These are phyloP conservation scores for Rhinichthys klamathensis DNA, from an alignment of 2,113 vertebrate genomes.

Conservation along the genomic window DNA sequence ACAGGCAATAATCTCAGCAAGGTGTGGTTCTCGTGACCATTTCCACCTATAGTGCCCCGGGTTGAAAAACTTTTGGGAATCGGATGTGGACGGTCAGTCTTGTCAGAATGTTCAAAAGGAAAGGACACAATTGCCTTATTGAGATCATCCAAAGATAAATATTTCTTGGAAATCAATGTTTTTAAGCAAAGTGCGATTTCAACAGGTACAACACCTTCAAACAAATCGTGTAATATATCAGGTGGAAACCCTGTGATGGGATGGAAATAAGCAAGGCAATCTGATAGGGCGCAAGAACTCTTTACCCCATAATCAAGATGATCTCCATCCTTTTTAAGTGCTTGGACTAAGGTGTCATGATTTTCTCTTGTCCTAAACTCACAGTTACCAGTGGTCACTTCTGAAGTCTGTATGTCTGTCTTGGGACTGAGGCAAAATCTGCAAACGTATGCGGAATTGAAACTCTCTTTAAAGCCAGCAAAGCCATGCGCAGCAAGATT, in stretches of 20 bases:
- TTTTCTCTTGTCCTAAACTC: constrained; percentile 24
- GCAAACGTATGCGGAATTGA: constrained; percentile 41
- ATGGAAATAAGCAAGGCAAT: too few species aligned
- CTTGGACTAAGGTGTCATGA: too few species aligned
- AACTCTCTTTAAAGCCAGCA: constrained; percentile 35
- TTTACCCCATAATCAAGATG: constrained; percentile 43
- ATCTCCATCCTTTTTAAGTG: constrained; percentile 9
- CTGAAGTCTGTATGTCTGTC: constrained; percentile 28
- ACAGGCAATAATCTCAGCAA: constrained; percentile 53
- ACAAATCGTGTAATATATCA: constrained; percentile 19
- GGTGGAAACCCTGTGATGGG: too few species aligned
- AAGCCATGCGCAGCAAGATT: constrained; percentile 40
- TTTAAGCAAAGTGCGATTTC: constrained; percentile 39
- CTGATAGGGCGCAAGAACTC: constrained; percentile 35
- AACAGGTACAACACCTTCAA: constrained; percentile 53
- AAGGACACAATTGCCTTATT: constrained; percentile 45
- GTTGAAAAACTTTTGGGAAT: constrained; percentile 44
- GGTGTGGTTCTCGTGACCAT: constrained; percentile 55
- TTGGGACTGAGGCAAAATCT: constrained; percentile 40
- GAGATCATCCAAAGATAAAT: constrained; percentile 23
- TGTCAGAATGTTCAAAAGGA: constrained; percentile 51
- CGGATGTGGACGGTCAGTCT: constrained; percentile 49
- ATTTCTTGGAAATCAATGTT: too few species aligned
- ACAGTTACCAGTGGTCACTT: constrained; percentile 35
- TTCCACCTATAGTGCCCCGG: constrained; percentile 49